These are phyloP conservation scores for Proisotoma minuta DNA, from an alignment of 2,888 invertebrate species.

Conservation along the genomic window DNA sequence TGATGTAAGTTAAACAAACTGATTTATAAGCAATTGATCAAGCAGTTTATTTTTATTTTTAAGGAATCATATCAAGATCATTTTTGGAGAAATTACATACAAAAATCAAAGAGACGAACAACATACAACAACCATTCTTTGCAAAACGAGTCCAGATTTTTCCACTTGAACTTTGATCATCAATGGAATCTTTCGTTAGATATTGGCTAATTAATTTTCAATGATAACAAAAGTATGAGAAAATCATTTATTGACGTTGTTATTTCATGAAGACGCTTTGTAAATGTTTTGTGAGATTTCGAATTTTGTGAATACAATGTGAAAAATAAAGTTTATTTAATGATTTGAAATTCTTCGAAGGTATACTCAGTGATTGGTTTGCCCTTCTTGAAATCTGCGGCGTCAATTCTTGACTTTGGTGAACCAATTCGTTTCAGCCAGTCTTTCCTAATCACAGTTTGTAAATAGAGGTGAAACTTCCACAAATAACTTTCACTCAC, in stretches of 20 bases:
- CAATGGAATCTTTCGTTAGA: conserved; percentile 25
- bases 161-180: conserved; percentile 28
- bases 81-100: too few relatives aligned
- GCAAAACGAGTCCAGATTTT: neutral
- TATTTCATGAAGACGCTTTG: neutral
- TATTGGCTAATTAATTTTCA: conserved; percentile 15
- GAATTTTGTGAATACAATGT: neutral
- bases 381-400: conserved; percentile 64
- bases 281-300: neutral
- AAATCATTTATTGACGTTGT: neutral
- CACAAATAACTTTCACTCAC: conserved; percentile 15
- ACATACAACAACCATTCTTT: too few relatives aligned
- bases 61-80: too few relatives aligned
- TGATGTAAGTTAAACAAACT: too few relatives aligned
- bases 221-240: neutral
- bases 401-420: conserved; percentile 68
- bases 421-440: conserved; percentile 68
- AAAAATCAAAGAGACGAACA: too few relatives aligned
- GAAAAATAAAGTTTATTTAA: conserved; percentile 19
- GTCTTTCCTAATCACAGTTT: conserved; percentile 50
- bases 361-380: conserved; percentile 47
- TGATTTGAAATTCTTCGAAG: conserved; percentile 22
- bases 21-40: too few relatives aligned
- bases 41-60: too few relatives aligned
- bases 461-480: conserved; percentile 1